Conservation (phyloP, 2,113 vertebrate species). For the Bos taurus region DNA sequence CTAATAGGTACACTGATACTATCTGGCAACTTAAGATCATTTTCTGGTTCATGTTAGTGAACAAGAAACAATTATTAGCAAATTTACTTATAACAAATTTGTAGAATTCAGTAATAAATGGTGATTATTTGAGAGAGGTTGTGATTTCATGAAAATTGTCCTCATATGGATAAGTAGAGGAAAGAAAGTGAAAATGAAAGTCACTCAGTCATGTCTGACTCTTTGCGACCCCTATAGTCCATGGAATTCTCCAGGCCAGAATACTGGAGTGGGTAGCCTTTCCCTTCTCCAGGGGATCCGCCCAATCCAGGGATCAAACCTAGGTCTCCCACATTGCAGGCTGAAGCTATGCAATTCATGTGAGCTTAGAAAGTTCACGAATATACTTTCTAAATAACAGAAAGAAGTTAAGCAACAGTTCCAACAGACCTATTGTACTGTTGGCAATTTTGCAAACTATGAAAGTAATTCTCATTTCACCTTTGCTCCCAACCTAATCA, state of each 20-base stretch:
- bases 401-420: neutral
- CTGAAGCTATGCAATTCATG: neutral
- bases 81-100: neutral
- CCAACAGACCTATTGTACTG: neutral
- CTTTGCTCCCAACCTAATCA: neutral
- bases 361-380: neutral
- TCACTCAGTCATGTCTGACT: accelerated
- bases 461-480: neutral
- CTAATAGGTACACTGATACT: accelerated
- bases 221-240: neutral
- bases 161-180: neutral
- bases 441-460: neutral
- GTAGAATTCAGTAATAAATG: neutral
- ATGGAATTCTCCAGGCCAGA: neutral
- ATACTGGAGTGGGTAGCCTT: neutral
- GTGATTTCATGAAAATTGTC: neutral
- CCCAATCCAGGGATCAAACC: neutral
- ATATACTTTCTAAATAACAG: neutral
- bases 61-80: neutral
- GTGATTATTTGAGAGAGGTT: neutral
- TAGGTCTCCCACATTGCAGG: neutral
- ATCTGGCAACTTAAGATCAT: too few species aligned
- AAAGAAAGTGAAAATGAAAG: neutral
- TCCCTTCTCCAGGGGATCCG: neutral
- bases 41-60: neutral